Conservation (phyloP, 2,113 vertebrate species). For the Dasypus novemcinctus region DNA sequence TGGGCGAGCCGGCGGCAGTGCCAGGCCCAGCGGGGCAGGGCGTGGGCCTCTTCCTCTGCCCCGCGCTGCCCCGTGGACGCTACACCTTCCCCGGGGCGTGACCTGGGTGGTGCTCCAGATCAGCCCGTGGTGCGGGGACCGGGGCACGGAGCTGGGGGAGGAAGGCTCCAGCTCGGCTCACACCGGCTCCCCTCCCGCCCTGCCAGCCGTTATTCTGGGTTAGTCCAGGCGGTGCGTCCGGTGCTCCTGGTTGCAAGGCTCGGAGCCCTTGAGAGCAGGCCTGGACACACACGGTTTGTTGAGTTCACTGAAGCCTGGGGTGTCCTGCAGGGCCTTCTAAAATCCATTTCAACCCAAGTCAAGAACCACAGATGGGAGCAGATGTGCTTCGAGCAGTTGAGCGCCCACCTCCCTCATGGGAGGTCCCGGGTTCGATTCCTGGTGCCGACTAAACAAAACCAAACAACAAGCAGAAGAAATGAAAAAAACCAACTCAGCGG, state of each 20-base stretch:
- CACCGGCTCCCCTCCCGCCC: background rate
- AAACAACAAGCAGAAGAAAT: no score
- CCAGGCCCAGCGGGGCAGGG: background rate
- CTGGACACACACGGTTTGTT: background rate
- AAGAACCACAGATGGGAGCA: no score
- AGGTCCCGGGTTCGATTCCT: no score
- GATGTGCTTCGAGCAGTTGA: no score
- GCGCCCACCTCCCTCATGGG: no score
- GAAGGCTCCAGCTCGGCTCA: background rate
- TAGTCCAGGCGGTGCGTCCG: accelerated
- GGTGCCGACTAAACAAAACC: no score
- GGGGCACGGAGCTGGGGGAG: background rate
- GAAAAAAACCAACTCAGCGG: no score
- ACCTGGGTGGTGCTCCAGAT: background rate
- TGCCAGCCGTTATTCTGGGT: background rate
- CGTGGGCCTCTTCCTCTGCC: no score
- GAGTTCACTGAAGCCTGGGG: no score
- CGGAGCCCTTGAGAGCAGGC: background rate
- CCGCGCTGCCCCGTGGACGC: background rate
- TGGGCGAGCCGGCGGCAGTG: background rate
- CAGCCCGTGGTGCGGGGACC: background rate
- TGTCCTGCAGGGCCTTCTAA: background rate
- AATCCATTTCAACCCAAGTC: background rate
- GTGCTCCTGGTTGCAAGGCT: no score
- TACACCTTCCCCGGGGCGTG: background rate